Base-by-base conservation (phyloP, 2,888 invertebrate genomes). In the Euzophera pinguis region DNA sequence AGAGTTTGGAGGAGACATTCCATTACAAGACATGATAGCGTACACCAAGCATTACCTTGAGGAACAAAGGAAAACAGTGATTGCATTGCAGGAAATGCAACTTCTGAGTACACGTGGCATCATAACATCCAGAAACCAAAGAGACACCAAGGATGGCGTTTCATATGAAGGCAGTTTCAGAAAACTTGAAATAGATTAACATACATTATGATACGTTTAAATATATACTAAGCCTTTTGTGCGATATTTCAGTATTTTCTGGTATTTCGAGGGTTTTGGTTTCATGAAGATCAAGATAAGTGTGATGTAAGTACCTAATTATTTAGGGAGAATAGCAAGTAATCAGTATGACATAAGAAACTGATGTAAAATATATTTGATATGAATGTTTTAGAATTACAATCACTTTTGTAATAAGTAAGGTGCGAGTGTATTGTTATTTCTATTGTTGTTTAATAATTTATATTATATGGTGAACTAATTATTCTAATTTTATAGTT, bases 1-100 rank as follows among this genome's bases (percentile, higher is more conserved):
- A 22, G 93, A 93, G 64, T 93, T 94, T 71, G 96, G 96, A 0
- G 96, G 96, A 1, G 81, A 86, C 3, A 92, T 95, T 65, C 92
- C 94, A 7, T 84, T 93, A 72, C 87, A 92, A 22, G 93, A 94
- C 58, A 95, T 96, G 95, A 91, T 95, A 10, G 90, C 90, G 47
- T 84, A 91, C 63, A 95, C 95, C 85, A 92, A 92, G 64, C 83
- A 91, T 35, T 92, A 95, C 62, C 69, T 95, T 32, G 75, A 82
- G 4, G 84, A 88, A 3, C 93, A 93, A 62, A 84, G 93, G 47
- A 91, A 93, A 16, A 78, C 88, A 12, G 67, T 95, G 1, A 64
- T 94, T 1, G 90, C 90, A 0, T 81, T 94, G 42, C 94, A 95
- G 61, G 74, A 90, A 7, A 95, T 95, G 92, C 90, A 91, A 57